These are phyloP conservation scores for Oithona nana DNA, from an alignment of 2,888 invertebrate species.

Conservation along the genomic window DNA sequence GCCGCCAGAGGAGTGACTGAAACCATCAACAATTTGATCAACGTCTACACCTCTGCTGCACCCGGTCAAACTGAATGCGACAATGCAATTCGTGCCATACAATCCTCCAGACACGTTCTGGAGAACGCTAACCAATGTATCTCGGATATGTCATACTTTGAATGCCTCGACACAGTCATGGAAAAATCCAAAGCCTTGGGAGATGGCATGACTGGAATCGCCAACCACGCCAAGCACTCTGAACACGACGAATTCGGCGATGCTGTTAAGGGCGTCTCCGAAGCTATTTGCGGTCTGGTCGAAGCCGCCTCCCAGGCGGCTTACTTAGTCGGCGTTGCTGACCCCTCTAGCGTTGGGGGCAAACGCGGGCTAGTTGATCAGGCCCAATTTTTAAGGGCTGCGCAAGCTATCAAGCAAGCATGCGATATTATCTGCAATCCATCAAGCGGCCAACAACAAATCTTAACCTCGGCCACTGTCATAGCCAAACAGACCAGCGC, in stretches of 20 bases:
- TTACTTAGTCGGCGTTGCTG: conserved; percentile 80
- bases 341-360: conserved; percentile 70
- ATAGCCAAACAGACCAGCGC: conserved; percentile 92
- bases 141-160: conserved; percentile 72
- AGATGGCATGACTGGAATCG: conserved; percentile 85
- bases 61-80: conserved; percentile 94
- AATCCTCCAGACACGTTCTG: conserved; percentile 58
- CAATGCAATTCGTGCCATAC: conserved; percentile 77
- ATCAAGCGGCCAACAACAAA: conserved; percentile 57
- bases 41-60: conserved; percentile 67
- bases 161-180: conserved; percentile 74
- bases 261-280: conserved; percentile 60
- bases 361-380: conserved; percentile 73
- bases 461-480: conserved; percentile 71
- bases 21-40: conserved; percentile 72
- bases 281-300: conserved; percentile 71
- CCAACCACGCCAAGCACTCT: conserved; percentile 67
- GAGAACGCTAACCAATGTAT: conserved; percentile 72
- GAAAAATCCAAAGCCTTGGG: conserved; percentile 64
- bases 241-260: conserved; percentile 67
- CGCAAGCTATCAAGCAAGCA: conserved; percentile 71
- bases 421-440: conserved; percentile 55
- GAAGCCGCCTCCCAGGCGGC: conserved; percentile 88
- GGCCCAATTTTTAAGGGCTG: conserved; percentile 64
- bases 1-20: conserved; percentile 80